Evolutionary conservation across 2,113 vertebrate species (phyloP).

Genomic region (Oreotrochilus melanogaster): DNA sequence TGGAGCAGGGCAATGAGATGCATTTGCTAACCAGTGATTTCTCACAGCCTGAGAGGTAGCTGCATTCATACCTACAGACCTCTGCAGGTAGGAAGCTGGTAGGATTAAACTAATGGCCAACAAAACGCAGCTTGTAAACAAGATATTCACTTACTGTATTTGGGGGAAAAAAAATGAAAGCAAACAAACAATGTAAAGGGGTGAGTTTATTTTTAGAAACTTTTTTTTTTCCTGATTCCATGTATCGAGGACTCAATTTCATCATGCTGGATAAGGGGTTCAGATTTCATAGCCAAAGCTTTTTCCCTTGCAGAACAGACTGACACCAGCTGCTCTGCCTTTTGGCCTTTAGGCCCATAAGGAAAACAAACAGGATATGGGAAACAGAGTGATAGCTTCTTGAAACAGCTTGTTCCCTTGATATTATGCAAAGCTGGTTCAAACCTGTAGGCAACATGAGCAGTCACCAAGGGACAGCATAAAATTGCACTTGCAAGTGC

Average conservation of each 20-base stretch:
- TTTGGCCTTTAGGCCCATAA: not conserved
- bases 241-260: not conserved
- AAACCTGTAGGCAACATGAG: not conserved
- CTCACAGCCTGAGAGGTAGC: not conserved
- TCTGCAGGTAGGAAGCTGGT: not conserved
- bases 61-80: not conserved
- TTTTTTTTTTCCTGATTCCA: rapidly evolving
- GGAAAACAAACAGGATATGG: not conserved
- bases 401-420: not conserved
- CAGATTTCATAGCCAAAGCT: not conserved
- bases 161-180: not conserved
- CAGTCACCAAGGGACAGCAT: not conserved
- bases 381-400: not conserved
- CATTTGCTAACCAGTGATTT: not conserved
- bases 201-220: not conserved
- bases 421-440: not conserved
- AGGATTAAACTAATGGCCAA: not conserved
- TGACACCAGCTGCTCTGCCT: not conserved
- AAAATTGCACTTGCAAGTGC: not conserved
- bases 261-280: not conserved
- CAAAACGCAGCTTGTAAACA: not conserved
- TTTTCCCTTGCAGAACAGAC: not conserved
- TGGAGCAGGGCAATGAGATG: rapidly evolving
- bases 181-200: not conserved
- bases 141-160: rapidly evolving